A percentile compares a stretch with the other conserved stretches of the same genome.
These are phyloP conservation scores for Choloepus didactylus DNA, from an alignment of 2,797 vertebrate genomes.

Conservation along the genomic window DNA sequence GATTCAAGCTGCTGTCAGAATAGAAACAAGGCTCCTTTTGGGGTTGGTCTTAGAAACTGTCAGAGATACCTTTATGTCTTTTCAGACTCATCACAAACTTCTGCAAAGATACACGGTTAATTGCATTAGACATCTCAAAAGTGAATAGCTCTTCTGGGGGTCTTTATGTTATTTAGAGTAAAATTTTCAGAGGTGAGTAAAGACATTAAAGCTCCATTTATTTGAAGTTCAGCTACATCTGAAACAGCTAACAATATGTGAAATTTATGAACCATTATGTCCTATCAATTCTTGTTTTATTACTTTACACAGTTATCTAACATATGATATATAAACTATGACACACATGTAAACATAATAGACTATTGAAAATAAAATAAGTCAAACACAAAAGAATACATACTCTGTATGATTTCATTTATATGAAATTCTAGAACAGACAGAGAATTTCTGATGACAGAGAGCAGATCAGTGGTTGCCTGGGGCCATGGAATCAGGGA, in stretches of 20 bases:
- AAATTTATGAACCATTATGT: slow-evolving; percentile 2
- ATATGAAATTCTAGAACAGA: not conserved
- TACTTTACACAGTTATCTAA: slow-evolving; percentile 26
- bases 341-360: not conserved
- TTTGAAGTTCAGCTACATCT: slow-evolving; percentile 21
- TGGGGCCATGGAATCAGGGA: not conserved
- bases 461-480: not conserved
- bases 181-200: slow-evolving; percentile 13
- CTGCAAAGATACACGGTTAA: not conserved
- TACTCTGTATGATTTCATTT: not conserved
- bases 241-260: slow-evolving; percentile 21
- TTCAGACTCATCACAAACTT: not conserved
- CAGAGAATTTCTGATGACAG: not conserved
- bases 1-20: not conserved
- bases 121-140: slow-evolving; percentile 19
- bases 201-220: not conserved
- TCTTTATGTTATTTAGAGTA: slow-evolving; percentile 29
- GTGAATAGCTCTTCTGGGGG: not conserved
- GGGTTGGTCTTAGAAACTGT: not conserved
- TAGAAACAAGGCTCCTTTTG: not conserved
- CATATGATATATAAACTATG: not conserved
- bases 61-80: not conserved
- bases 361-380: not conserved
- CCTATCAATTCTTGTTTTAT: not conserved
- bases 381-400: not conserved